Percentiles rank a stretch among this genome's conserved stretches.
These are phyloP conservation scores for Cichlasoma orientale DNA, from an alignment of 2,797 vertebrate genomes.

Conservation along the genomic window DNA sequence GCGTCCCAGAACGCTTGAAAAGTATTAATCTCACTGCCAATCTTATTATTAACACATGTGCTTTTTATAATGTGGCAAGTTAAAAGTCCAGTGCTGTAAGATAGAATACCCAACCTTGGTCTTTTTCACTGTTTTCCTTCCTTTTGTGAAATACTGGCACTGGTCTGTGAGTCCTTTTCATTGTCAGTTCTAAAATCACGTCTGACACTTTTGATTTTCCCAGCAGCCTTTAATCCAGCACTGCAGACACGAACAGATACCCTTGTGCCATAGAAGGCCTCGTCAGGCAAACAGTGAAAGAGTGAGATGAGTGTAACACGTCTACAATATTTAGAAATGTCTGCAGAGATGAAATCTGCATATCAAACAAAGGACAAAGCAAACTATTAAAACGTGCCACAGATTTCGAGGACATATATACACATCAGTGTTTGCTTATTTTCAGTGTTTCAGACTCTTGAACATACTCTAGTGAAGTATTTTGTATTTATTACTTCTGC, in stretches of 20 bases:
- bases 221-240: conserved; percentile 24
- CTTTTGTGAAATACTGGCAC: not conserved
- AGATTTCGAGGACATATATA: not conserved
- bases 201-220: not conserved
- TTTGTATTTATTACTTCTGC: conserved; percentile 4
- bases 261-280: conserved; percentile 22
- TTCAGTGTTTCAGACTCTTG: not conserved
- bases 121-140: not conserved
- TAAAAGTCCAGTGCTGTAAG: not conserved
- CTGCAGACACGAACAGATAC: conserved; percentile 18
- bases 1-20: not conserved
- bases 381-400: no score
- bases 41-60: not conserved
- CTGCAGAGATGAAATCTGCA: not conserved
- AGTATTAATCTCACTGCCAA: not conserved
- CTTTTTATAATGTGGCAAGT: not conserved
- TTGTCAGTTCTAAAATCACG: conserved; percentile 1
- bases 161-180: not conserved
- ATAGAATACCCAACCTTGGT: not conserved
- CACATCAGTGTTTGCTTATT: not conserved
- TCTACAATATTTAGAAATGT: conserved; percentile 28
- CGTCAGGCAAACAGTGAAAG: conserved; percentile 17
- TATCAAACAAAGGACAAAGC: no score
- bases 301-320: not conserved
- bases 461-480: not conserved